Conservation (phyloP, 1,140 invertebrate species). For the Drosophila eugracilis region DNA sequence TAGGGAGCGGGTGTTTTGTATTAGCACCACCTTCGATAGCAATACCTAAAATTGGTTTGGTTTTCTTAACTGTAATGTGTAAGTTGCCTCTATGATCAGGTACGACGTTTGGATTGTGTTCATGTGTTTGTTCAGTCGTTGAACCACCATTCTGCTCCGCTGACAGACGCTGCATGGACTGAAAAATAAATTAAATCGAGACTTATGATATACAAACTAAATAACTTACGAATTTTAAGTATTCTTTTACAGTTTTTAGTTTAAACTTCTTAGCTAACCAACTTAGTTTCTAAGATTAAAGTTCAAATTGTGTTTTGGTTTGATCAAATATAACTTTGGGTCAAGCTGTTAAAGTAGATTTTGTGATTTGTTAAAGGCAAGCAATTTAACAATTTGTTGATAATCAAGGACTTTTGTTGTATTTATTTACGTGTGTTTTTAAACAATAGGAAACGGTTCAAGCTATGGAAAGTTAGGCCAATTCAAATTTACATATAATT, state of each 20-base stretch:
- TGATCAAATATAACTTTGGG: conserved; percentile 45
- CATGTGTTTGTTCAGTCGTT: conserved; percentile 87
- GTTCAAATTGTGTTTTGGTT: conserved; percentile 56
- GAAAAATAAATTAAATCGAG: conserved; percentile 86
- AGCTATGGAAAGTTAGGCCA: conserved; percentile 34
- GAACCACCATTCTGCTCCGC: conserved; percentile 87
- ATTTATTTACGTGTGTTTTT: conserved; percentile 27
- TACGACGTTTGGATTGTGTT: conserved; percentile 89
- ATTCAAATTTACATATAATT: conserved; percentile 45
- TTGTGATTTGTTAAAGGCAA: conserved; percentile 57
- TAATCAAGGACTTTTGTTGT: conserved; percentile 40
- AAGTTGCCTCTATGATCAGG: conserved; percentile 94
- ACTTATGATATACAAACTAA: too few species aligned
- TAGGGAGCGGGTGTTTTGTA: conserved; percentile 95
- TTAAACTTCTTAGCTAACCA: conserved; percentile 13
- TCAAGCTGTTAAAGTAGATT: conserved; percentile 40
- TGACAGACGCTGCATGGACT: conserved; percentile 89
- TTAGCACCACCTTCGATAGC: conserved; percentile 98
- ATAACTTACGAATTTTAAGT: too few species aligned
- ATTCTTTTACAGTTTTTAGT: too few species aligned
- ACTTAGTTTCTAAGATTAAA: conserved; percentile 23
- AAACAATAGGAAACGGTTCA: conserved; percentile 55
- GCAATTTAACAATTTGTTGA: conserved; percentile 52
- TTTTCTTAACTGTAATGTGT: conserved; percentile 94
- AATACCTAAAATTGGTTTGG: conserved; percentile 96